phyloP scores from a whole-genome alignment of 2,888 invertebrate genomes.

The Lasioglossum figueresi region DNA sequence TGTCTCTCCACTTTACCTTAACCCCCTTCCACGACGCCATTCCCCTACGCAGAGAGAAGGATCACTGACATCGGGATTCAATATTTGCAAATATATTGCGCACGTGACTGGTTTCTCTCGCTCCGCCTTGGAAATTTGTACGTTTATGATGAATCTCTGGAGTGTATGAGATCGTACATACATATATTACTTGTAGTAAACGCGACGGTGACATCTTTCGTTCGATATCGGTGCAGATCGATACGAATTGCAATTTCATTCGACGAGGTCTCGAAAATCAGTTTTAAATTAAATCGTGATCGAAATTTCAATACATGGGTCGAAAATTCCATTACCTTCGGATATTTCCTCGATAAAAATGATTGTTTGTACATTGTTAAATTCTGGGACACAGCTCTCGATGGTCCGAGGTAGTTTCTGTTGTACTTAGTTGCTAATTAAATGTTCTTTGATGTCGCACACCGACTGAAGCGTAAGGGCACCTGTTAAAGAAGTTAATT shows the following conservation, averaged over 20 bases:
- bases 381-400: not conserved
- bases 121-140: not conserved
- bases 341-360: not conserved
- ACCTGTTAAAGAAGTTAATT: constrained; percentile 19
- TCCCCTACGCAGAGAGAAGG: not conserved
- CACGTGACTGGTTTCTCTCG: not conserved
- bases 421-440: not conserved
- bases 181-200: not conserved
- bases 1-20: no score
- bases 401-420: not conserved
- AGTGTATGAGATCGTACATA: not conserved
- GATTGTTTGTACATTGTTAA: not conserved
- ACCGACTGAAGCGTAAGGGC: not conserved
- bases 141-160: not conserved
- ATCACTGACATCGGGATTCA: not conserved
- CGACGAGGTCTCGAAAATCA: not conserved
- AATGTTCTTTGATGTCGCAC: not conserved
- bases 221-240: not conserved
- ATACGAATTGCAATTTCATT: not conserved
- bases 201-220: not conserved
- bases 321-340: not conserved
- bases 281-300: not conserved
- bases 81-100: constrained; percentile 2
- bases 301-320: not conserved
- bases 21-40: no score